Evolutionary conservation across 1,140 invertebrate genomes (phyloP).

Genomic region (Hypsibius dujardini): DNA sequence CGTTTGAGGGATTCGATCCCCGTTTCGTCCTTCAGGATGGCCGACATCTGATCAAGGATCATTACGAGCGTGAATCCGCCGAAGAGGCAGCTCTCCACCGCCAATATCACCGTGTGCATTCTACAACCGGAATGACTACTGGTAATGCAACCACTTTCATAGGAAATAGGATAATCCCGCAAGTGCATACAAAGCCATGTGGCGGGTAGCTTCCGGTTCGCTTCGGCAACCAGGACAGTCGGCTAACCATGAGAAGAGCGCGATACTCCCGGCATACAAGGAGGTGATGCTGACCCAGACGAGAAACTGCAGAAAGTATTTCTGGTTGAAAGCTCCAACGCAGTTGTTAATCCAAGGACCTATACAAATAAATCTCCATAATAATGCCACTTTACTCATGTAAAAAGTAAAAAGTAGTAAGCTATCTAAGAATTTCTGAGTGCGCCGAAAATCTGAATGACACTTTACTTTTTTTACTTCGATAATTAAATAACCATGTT

Average conservation of each 20-base stretch:
- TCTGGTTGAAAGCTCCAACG: constrained; percentile 79
- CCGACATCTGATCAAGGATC: constrained; percentile 62
- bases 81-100: constrained; percentile 64
- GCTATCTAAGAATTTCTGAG: too few species aligned
- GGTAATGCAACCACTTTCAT: too few species aligned
- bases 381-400: too few species aligned
- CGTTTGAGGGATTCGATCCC: constrained; percentile 57
- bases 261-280: constrained; percentile 17
- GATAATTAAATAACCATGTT: constrained; percentile 6
- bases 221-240: neutral
- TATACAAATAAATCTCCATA: constrained; percentile 16
- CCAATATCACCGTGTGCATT: constrained; percentile 62
- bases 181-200: constrained; percentile 17
- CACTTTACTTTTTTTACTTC: constrained; percentile 17
- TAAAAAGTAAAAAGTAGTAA: too few species aligned
- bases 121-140: constrained; percentile 37
- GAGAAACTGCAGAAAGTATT: constrained; percentile 79
- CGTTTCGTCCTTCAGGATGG: constrained; percentile 62
- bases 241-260: neutral
- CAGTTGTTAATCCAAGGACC: constrained; percentile 72
- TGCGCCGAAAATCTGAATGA: too few species aligned
- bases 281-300: constrained; percentile 41
- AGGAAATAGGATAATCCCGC: neutral
- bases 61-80: constrained; percentile 75
- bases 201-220: neutral